phyloP scores from a whole-genome alignment of 2,888 invertebrate species.

The Melieria picta region DNA sequence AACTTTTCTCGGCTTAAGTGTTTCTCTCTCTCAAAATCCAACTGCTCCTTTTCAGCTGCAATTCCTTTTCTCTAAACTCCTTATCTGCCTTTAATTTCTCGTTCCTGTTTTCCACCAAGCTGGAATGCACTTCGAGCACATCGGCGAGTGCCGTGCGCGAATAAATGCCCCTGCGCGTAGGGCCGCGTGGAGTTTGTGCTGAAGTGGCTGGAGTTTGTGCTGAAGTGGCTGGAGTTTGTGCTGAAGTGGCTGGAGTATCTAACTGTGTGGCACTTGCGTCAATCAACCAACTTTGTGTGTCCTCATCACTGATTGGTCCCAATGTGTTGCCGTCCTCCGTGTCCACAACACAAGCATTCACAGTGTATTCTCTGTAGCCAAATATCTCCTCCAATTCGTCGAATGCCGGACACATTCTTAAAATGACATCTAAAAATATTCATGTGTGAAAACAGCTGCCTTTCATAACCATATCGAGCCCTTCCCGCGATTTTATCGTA shows the following conservation, averaged over 20 bases:
- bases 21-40: background rate
- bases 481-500: no score
- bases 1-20: background rate
- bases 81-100: background rate
- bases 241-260: no score
- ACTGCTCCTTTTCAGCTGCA: background rate
- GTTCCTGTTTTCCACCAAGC: constrained; percentile 1
- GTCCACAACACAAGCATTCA: background rate
- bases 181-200: no score
- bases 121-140: constrained; percentile 6
- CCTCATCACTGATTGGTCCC: no score
- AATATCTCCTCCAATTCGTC: constrained; percentile 3
- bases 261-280: no score
- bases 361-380: background rate
- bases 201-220: no score
- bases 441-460: background rate
- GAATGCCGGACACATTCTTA: background rate
- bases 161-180: background rate
- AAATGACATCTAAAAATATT: background rate
- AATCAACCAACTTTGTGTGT: no score
- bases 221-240: no score
- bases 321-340: background rate
- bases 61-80: background rate
- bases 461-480: background rate
- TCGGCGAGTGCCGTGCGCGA: background rate